Base-by-base conservation (phyloP, 2,113 vertebrate genomes). In the Colistium nudipinnis region DNA sequence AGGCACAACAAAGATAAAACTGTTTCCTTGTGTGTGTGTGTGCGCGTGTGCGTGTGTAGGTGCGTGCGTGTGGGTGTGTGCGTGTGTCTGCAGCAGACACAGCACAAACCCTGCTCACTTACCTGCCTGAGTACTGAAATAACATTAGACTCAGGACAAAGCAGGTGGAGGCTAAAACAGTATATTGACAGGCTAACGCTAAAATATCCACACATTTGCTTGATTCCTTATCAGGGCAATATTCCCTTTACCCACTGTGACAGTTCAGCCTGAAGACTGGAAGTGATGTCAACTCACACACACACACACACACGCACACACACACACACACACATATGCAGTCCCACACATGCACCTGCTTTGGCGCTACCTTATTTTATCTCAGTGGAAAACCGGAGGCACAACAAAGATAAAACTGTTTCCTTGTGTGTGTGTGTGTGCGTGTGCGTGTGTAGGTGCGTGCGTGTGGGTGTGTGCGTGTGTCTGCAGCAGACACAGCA, bases 211-310 rank as follows among this genome's bases (percentile, higher is more conserved):
- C 13, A 12, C 35, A 38, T 86, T 83, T 79, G 79, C 56, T 78
- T 73, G 69, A 74, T 73, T 69, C 85, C 82, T 88, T 84, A 84
- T 84, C 81, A 82, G 83, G n/a, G 80, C 71, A 81, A 85, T 87
- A 76, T 76, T 81, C 59, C 61, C 28, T 61, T 82, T 82, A 63
- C 38, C 25, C 6, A 33, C 36, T 16, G 55, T 77, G 67, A 77
- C 75, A 80, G 70, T 63, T 81, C 78, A 82, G 76, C 74, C 66
- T 60, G 61, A 62, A 82, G 69, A 67, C 78, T 78, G 78, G 63
- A 84, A 80, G 71, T 52, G 69, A 65, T 84, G 79, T 70, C 78
- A 85, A 86, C 68, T 78, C 44, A n/a, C n/a, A n/a, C n/a, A n/a
- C n/a, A 56, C 62, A 61, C 71, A 62, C 61, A 54, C 44, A n/a